Evolutionary conservation across 2,113 vertebrate species (phyloP), one percentile per base, ranked within the genome.

Genomic region (Papio anubis): DNA sequence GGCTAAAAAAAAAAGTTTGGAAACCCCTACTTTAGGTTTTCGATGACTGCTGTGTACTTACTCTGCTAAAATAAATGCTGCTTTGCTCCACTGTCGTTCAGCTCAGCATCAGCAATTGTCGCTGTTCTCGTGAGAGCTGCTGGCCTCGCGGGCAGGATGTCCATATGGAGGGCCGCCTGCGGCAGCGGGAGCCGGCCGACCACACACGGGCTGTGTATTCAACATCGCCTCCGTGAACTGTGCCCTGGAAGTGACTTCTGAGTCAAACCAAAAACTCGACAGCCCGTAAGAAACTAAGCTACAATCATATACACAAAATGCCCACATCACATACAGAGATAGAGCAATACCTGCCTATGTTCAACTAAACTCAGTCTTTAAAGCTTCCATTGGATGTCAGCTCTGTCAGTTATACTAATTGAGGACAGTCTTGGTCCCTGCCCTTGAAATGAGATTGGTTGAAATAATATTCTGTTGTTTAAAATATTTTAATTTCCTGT

Each of bases 71-170:
- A 30, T 11, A 50, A 16, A 18, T 45, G 0, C 10, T 5, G 18
- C 1, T 48, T 30, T 11, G 16, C 17, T 3, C 48, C 27, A 2
- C 17, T 20, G 17, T 23, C 2, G 2, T 38, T 57, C 45, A 4
- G 4, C 27, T 6, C 18, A 0, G 18, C 17, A 0, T 1, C 18
- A 4, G 4, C n/a, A 3, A 0, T 13, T 1, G 23, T 1, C 0
- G 0, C 40, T 0, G 1, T 21, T 8, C 17, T 16, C 25, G 20
- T 21, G 73, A 20, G 3, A 9, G 35, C 50, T 2, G n/a, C 40
- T 0, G 32, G 43, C 75, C 75, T 64, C 1, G 0, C 0, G 14
- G n/a, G 52, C 79, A 23, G 50, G 32, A 8, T 2, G 5, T 1
- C 32, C 45, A 27, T 1, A 5, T 10, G 4, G n/a, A 11, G 5